Evolutionary conservation across 1,140 invertebrate species (phyloP).

Genomic region (Procambarus virginalis): DNA sequence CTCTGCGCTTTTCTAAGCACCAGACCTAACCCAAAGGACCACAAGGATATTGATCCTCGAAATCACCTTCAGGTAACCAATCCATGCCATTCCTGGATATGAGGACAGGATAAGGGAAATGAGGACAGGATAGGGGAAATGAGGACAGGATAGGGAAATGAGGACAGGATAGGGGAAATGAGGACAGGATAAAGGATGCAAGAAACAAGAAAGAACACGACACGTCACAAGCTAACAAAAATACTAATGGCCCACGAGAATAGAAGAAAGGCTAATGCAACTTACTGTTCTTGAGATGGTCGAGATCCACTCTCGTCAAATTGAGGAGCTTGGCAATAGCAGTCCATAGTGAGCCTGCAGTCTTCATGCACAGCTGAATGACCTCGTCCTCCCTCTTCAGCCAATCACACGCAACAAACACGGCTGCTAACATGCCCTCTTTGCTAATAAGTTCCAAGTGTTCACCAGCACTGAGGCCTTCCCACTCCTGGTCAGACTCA

Average conservation of each 20-base stretch:
- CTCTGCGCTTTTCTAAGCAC: no score
- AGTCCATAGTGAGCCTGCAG: conserved; percentile 46
- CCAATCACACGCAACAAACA: conserved; percentile 53
- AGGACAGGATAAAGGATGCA: neutral
- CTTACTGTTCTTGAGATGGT: conserved; percentile 52
- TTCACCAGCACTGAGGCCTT: conserved; percentile 51
- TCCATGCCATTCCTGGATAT: no score
- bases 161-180: neutral
- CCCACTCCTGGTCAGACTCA: conserved; percentile 60
- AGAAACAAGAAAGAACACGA: neutral
- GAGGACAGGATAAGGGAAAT: neutral
- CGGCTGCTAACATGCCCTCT: conserved; percentile 56
- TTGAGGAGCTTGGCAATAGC: conserved; percentile 53
- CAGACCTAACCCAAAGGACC: no score
- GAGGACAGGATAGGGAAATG: neutral
- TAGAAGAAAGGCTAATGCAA: neutral
- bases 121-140: neutral
- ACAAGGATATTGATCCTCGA: no score
- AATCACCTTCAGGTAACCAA: no score
- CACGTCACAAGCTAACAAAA: neutral
- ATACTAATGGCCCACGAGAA: no score
- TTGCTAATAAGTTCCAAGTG: conserved; percentile 53
- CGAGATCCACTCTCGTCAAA: conserved; percentile 40
- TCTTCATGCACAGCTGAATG: conserved; percentile 56
- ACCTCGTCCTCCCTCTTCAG: conserved; percentile 49